These are phyloP conservation scores for Parauchenoglanis punctatus DNA, from an alignment of 2,797 vertebrate genomes.

Conservation along the genomic window DNA sequence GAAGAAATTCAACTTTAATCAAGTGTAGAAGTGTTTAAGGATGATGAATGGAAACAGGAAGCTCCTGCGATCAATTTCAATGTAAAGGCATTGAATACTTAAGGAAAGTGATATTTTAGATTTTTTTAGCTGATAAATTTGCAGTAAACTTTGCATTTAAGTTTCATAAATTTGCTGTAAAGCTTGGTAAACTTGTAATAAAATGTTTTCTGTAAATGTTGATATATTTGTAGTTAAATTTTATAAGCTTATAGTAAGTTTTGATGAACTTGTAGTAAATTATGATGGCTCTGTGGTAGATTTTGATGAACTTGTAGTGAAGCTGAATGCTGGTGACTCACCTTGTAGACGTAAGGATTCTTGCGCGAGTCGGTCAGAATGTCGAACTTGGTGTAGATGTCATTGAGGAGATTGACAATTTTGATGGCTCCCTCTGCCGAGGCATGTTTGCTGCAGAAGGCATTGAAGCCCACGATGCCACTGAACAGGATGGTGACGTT, in stretches of 20 bases:
- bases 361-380: slow-evolving; percentile 95
- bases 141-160: neutral
- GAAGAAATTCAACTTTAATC: neutral
- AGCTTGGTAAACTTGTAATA: neutral
- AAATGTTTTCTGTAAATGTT: neutral
- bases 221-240: too few relatives aligned
- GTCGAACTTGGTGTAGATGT: slow-evolving; percentile 97
- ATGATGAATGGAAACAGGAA: neutral
- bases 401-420: slow-evolving; percentile 97
- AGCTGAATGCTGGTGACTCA: slow-evolving; percentile 58
- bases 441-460: slow-evolving; percentile 97
- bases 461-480: slow-evolving; percentile 96
- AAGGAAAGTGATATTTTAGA: neutral
- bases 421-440: slow-evolving; percentile 98
- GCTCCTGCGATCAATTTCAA: neutral
- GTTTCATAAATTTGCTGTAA: neutral
- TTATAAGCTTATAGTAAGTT: too few relatives aligned
- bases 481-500: slow-evolving; percentile 98
- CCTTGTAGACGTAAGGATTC: slow-evolving; percentile 99
- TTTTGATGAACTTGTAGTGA: neutral
- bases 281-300: neutral
- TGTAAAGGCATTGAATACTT: neutral
- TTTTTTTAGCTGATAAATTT: neutral
- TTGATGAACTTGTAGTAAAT: neutral
- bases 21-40: neutral